A percentile compares a stretch with the other conserved stretches of the same genome.
Conservation (phyloP, 2,797 vertebrate genomes). For the Crocidura indochinensis region DNA sequence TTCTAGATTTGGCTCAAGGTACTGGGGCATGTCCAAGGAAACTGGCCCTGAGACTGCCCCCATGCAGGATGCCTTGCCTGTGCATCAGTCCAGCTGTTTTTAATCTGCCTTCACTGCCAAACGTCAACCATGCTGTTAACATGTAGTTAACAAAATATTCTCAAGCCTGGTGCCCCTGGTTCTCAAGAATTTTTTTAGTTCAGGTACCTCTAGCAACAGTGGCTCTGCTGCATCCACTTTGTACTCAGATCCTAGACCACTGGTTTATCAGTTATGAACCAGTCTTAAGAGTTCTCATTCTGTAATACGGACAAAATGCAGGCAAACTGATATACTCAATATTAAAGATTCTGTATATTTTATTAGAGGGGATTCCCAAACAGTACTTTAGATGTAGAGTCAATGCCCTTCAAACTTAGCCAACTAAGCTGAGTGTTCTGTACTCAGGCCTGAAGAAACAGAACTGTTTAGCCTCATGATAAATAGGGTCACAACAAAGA, state of each 20-base stretch:
- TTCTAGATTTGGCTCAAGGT: conserved; percentile 66
- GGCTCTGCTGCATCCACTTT: not conserved
- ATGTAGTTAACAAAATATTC: conserved; percentile 51
- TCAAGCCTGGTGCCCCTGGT: not conserved
- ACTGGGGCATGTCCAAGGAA: conserved; percentile 43
- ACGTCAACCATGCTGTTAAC: conserved; percentile 24
- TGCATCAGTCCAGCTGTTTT: conserved; percentile 78
- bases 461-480: too few relatives aligned
- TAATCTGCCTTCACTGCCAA: conserved; percentile 76
- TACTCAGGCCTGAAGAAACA: too few relatives aligned
- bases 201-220: not conserved
- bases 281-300: not conserved
- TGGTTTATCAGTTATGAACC: not conserved
- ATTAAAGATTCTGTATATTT: not conserved
- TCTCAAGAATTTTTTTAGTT: not conserved
- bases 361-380: not conserved
- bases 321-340: not conserved
- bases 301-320: not conserved
- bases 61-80: conserved; percentile 62
- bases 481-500: too few relatives aligned
- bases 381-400: too few relatives aligned
- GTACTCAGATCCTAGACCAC: not conserved
- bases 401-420: too few relatives aligned
- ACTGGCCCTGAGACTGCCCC: conserved; percentile 52
- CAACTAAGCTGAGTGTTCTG: too few relatives aligned